Evolutionary conservation across 2,113 vertebrate genomes (phyloP), one percentile per base, ranked within the genome.

Genomic region (Malaclemys terrapin): DNA sequence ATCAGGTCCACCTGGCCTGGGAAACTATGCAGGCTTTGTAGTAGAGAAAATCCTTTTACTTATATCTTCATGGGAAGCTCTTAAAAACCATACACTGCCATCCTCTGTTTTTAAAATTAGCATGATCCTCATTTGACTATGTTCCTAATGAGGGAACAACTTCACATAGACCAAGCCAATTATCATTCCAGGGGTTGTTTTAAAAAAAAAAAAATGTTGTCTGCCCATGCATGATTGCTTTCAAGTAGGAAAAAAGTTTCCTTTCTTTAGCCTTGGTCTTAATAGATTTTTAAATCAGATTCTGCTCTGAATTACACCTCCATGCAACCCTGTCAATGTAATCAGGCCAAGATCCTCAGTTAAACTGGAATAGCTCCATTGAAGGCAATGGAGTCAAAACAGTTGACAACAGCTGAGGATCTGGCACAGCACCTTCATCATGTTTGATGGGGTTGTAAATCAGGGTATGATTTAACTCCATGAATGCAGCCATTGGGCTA

Each of bases 11-110:
- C 97, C 96, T 97, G 89, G 94, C 94, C 94, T 97, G 96, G 96
- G 95, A 97, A 98, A 97, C 91, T 96, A 97, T 96, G 96, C 92
- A 59, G 93, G 91, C 94, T 97, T 97, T 97, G 96, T 95, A 90
- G 89, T 0, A 12, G 89, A 91, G 94, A 94, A 97, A 97, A 96
- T 95, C 96, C 95, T 94, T 96, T 84, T 89, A 87, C 94, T 97
- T 97, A 97, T 95, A 97, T 97, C 97, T 96, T 96, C 96, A n/a
- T 96, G 93, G 95, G 96, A 93, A 96, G 93, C 86, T 89, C 82
- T 94, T 97, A 95, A 95, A 91, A 75, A 35, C 24, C 75, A 82
- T 82, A 35, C 81, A 87, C 17, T 54, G 91, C 89, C 80, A 57
- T 93, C 92, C 91, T 90, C 78, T 76, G 50, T 92, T 76, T 82